Evolutionary conservation across 2,113 vertebrate genomes (phyloP), one percentile per base, ranked within the genome.

Genomic region (Perca fluviatilis): DNA sequence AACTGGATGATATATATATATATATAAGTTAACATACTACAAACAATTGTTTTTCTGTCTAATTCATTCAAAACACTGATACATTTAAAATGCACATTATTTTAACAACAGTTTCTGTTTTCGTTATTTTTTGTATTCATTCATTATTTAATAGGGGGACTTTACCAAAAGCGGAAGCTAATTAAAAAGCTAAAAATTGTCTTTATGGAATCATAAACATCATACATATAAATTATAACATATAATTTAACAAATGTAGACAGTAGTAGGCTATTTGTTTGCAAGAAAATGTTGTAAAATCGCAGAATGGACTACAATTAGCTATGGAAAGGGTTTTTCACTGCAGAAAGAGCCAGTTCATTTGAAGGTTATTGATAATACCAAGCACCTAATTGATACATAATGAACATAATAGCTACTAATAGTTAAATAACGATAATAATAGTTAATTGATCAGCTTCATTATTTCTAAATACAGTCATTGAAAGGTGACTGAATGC

Each of bases 401-500:
- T n/a, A 19, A 30, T 79, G 16, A 60, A 14, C 12, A n/a, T 61
- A 74, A 19, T 3, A 27, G 2, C 1, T 40, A 21, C 19, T 63
- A 16, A 74, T 3, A 7, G 15, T 57, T 54, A 47, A 62, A 63
- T 5, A 76, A 43, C 71, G 40, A 18, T 63, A 10, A 61, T 77
- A n/a, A 9, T 63, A 36, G 0, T 62, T 90, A 23, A 92, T 86
- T 94, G 86, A 92, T 43, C 13, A 51, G 19, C 5, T 63, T 40
- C 3, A 54, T 66, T 69, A 8, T 25, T 33, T 0, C 4, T 49
- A 36, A 54, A 27, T n/a, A 14, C 8, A 40, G 16, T 21, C 40
- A 40, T 54, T 77, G 0, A 33, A 27, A 10, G 1, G 8, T 60
- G 30, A 30, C 2, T 23, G 33, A 51, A 25, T 36, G 1, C 1